phyloP scores from a whole-genome alignment of 2,888 invertebrate species.

The Aelia acuminata region DNA sequence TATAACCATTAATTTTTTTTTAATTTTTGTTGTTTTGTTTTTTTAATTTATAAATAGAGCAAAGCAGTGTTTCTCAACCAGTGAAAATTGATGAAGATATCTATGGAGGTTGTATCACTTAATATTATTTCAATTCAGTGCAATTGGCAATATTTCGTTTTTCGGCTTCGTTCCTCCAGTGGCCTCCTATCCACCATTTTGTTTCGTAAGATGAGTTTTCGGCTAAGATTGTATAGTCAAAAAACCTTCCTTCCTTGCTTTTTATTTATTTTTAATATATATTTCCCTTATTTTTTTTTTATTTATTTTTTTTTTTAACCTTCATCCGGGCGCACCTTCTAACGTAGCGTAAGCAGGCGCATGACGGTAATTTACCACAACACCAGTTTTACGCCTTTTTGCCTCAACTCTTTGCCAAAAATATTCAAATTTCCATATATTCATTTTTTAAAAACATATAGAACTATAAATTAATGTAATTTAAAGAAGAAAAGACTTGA shows the following conservation, averaged over 20 bases:
- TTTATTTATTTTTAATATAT: neutral
- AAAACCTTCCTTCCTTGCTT: conserved; percentile 49
- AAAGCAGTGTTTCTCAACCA: conserved; percentile 57
- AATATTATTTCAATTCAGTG: conserved; percentile 25
- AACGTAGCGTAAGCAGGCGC: too few species aligned
- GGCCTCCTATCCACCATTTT: conserved; percentile 8
- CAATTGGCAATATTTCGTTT: neutral
- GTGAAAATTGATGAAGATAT: conserved; percentile 54
- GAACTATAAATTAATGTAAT: too few species aligned
- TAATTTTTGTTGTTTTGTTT: neutral
- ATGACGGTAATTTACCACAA: too few species aligned
- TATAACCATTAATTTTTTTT: conserved; percentile 50
- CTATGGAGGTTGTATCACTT: conserved; percentile 43
- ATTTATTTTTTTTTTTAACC: neutral
- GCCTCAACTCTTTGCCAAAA: too few species aligned
- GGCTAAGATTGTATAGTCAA: neutral
- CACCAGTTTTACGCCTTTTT: too few species aligned
- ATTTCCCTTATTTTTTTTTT: neutral
- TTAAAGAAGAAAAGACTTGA: too few species aligned
- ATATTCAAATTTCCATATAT: too few species aligned
- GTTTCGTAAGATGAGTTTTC: neutral
- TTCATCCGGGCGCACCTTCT: too few species aligned
- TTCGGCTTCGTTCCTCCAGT: conserved; percentile 45
- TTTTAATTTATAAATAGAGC: conserved; percentile 10
- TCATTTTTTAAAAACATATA: too few species aligned